These are phyloP conservation scores for Meteorus cinctellus DNA, from an alignment of 2,888 invertebrate genomes.

Conservation along the genomic window DNA sequence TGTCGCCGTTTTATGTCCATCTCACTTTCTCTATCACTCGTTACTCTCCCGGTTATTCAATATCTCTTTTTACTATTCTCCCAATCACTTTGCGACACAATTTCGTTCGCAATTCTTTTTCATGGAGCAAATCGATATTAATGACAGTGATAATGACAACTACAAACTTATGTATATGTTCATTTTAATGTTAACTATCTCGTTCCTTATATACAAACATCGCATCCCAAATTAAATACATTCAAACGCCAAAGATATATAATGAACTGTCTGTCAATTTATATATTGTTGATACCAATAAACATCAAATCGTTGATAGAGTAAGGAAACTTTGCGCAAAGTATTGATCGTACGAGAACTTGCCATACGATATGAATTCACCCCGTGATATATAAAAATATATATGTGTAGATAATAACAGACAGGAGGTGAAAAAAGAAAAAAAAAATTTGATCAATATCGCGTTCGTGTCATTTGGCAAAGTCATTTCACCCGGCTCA, in stretches of 20 bases:
- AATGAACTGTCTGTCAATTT: background rate
- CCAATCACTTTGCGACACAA: slow-evolving; percentile 1
- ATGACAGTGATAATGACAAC: slow-evolving; percentile 18
- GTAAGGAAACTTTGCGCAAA: background rate
- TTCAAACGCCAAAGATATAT: background rate
- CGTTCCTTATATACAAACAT: background rate
- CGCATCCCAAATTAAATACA: background rate
- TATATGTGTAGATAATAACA: background rate
- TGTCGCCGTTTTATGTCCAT: background rate
- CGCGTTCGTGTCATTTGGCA: slow-evolving; percentile 14
- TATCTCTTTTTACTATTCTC: background rate
- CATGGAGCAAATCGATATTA: slow-evolving; percentile 27
- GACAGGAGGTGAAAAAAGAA: background rate
- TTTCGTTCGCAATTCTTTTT: background rate
- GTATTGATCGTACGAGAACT: background rate
- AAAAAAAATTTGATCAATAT: slow-evolving; percentile 27
- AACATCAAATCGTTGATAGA: background rate
- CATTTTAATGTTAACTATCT: background rate
- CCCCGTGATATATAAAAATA: slow-evolving; percentile 1
- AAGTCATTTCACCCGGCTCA: slow-evolving; percentile 11
- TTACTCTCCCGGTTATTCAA: background rate
- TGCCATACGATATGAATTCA: background rate
- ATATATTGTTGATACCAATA: background rate
- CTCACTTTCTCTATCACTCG: slow-evolving; percentile 6
- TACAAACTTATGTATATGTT: background rate